Evolutionary conservation across 2,888 invertebrate species (phyloP).

Genomic region (Agrochola lychnidis): DNA sequence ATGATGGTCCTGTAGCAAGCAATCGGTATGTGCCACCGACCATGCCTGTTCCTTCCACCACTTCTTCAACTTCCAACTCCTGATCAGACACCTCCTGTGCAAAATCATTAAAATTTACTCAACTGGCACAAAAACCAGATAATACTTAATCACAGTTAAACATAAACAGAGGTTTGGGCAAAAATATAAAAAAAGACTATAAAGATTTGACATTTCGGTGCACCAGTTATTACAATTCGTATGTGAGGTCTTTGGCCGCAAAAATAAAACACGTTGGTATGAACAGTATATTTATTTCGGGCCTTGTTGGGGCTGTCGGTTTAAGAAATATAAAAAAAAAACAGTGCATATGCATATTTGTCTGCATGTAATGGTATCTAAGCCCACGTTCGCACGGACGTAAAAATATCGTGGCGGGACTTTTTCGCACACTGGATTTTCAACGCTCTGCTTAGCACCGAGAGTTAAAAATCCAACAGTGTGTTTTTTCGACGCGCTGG

Average conservation of each 20-base stretch:
- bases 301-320: not conserved
- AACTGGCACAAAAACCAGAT: slow-evolving; percentile 27
- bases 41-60: slow-evolving; percentile 85
- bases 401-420: too few relatives aligned
- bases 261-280: slow-evolving; percentile 36
- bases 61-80: slow-evolving; percentile 87
- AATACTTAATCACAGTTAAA: slow-evolving; percentile 14
- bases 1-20: slow-evolving; percentile 81
- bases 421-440: too few relatives aligned
- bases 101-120: slow-evolving; percentile 31
- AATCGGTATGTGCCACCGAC: slow-evolving; percentile 86
- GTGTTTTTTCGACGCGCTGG: too few relatives aligned
- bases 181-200: slow-evolving; percentile 36
- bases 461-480: too few relatives aligned
- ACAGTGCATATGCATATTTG: not conserved
- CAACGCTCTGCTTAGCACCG: too few relatives aligned
- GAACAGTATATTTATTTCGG: slow-evolving; percentile 39
- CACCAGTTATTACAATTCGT: slow-evolving; percentile 52
- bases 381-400: not conserved
- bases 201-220: slow-evolving; percentile 43
- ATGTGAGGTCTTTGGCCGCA: slow-evolving; percentile 46
- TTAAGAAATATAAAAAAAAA: slow-evolving; percentile 4
- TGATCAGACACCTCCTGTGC: slow-evolving; percentile 84
- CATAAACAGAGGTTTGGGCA: slow-evolving; percentile 12
- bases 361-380: not conserved